These are phyloP conservation scores for Cosmorhoe ocellata DNA, from an alignment of 2,888 invertebrate genomes.

Conservation along the genomic window DNA sequence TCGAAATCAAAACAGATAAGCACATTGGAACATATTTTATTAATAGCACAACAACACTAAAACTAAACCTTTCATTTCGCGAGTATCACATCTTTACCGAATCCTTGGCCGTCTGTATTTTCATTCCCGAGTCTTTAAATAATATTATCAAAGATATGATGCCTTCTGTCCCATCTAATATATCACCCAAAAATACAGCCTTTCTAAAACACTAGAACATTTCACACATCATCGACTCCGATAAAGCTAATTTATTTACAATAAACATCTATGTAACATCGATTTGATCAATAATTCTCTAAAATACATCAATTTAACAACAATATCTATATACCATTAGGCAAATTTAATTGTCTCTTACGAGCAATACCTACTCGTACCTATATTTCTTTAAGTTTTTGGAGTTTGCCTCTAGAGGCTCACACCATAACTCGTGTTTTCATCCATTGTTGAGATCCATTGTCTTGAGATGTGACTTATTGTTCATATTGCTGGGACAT, in stretches of 20 bases:
- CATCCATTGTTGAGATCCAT: constrained; percentile 13
- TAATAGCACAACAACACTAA: constrained; percentile 82
- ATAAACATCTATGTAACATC: constrained; percentile 82
- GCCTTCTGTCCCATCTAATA: constrained; percentile 70
- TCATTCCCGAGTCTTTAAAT: constrained; percentile 49
- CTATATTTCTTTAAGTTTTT: constrained; percentile 32
- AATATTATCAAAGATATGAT: constrained; percentile 76
- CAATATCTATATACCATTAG: constrained; percentile 73
- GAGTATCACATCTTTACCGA: constrained; percentile 75
- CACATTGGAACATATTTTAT: constrained; percentile 80
- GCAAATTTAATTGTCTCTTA: constrained; percentile 65
- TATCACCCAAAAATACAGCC: constrained; percentile 82
- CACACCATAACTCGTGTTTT: no score
- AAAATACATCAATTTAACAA: constrained; percentile 82
- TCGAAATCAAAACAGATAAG: constrained; percentile 31
- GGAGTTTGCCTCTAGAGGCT: constrained; percentile 2
- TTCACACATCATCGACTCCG: constrained; percentile 61
- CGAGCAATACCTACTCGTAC: constrained; percentile 62
- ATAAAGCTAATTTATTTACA: constrained; percentile 73
- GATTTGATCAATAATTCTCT: constrained; percentile 80
- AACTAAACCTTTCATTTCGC: constrained; percentile 62
- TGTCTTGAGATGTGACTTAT: constrained; percentile 13
- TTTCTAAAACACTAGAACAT: constrained; percentile 75
- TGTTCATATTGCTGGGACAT: constrained; percentile 2
- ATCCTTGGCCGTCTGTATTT: constrained; percentile 40